Percentiles rank a stretch among this genome's conserved stretches.
Conservation (phyloP, 2,797 vertebrate genomes). For the Lutra lutra region DNA sequence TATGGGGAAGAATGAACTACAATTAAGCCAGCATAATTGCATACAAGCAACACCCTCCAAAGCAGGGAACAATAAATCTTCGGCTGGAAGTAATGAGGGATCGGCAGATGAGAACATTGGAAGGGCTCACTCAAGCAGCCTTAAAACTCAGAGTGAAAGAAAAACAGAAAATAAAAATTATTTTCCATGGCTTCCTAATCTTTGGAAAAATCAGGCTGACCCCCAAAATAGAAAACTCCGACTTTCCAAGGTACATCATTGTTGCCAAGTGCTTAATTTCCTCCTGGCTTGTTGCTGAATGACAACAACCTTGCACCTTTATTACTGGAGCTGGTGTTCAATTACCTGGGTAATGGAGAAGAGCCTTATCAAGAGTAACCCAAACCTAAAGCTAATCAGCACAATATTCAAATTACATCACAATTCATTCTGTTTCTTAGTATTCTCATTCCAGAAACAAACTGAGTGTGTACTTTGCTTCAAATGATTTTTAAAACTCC, state of each 20-base stretch:
- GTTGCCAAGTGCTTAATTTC: background rate
- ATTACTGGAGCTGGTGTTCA: background rate
- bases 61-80: constrained; percentile 64
- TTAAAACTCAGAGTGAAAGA: background rate
- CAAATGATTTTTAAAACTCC: constrained; percentile 36
- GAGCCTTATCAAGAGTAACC: constrained; percentile 35
- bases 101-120: background rate
- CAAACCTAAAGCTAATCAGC: constrained; percentile 41
- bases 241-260: constrained; percentile 8
- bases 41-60: constrained; percentile 56
- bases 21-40: constrained; percentile 74
- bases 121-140: background rate
- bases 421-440: background rate
- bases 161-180: background rate
- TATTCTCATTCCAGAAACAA: constrained; percentile 44
- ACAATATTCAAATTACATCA: constrained; percentile 50
- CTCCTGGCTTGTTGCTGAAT: background rate
- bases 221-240: background rate
- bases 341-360: background rate
- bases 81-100: constrained; percentile 55
- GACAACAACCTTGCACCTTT: background rate
- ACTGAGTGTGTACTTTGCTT: background rate
- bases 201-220: background rate
- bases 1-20: constrained; percentile 66
- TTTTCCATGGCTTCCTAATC: background rate